Conservation (phyloP, 2,888 invertebrate genomes). For the Orthosia incerta region DNA sequence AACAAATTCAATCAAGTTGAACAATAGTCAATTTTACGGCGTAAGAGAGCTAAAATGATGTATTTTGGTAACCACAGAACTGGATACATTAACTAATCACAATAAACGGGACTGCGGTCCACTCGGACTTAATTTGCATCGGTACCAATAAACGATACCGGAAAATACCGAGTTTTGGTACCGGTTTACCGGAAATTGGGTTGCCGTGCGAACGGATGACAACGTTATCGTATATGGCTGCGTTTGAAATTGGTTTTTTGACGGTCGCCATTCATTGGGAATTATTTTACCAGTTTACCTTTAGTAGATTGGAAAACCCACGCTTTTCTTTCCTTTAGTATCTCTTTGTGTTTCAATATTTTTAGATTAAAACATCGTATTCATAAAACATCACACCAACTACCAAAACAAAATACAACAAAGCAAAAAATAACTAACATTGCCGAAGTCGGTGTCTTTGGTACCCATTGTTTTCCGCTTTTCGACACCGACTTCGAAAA, state of each 20-base stretch:
- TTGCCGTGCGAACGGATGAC: constrained; percentile 25
- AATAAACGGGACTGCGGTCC: constrained; percentile 66
- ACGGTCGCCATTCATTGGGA: constrained; percentile 16
- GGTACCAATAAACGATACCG: constrained; percentile 54
- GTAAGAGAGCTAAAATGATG: constrained; percentile 47
- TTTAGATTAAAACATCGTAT: constrained; percentile 17
- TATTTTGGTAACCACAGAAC: constrained; percentile 55
- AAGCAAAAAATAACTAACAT: too few species aligned
- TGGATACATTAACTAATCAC: constrained; percentile 67
- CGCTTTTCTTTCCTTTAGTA: not conserved
- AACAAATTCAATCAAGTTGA: constrained; percentile 68
- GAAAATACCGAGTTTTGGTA: constrained; percentile 53
- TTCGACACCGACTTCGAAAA: too few species aligned
- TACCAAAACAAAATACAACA: too few species aligned
- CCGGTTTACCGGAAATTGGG: constrained; percentile 54
- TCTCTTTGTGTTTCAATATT: constrained; percentile 5
- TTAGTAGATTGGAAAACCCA: constrained; percentile 8
- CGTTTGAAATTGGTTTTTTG: constrained; percentile 47
- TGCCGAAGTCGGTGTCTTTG: too few species aligned
- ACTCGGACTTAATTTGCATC: constrained; percentile 65
- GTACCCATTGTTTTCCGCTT: too few species aligned
- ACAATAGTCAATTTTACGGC: constrained; percentile 68
- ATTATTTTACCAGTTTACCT: constrained; percentile 25
- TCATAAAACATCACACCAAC: too few species aligned
- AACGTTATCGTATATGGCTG: constrained; percentile 36